phyloP scores from a whole-genome alignment of 1,140 invertebrate species.

The Potamilus streckersoni region DNA sequence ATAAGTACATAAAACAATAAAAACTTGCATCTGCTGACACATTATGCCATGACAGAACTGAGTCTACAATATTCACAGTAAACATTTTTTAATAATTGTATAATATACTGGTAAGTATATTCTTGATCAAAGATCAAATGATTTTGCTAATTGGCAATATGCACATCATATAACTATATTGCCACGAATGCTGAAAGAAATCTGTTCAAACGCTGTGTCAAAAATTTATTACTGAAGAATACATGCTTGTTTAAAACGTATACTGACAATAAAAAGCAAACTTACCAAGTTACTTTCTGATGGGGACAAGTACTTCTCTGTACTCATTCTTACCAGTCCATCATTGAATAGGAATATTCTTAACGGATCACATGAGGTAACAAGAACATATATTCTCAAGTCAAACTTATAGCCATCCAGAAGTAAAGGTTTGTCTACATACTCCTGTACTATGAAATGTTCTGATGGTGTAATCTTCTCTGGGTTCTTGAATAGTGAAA shows the following conservation, averaged over 20 bases:
- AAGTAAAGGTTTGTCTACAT: constrained; percentile 66
- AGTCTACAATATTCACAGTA: too few relatives aligned
- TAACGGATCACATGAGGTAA: constrained; percentile 68
- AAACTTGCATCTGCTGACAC: too few relatives aligned
- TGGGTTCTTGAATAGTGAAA: constrained; percentile 58
- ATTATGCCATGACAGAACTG: too few relatives aligned
- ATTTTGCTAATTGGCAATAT: too few relatives aligned
- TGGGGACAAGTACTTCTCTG: constrained; percentile 66
- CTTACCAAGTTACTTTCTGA: constrained; percentile 64
- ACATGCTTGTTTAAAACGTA: not conserved
- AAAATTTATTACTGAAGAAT: not conserved
- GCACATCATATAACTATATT: too few relatives aligned
- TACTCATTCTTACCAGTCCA: constrained; percentile 66
- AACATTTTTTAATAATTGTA: too few relatives aligned
- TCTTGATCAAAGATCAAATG: too few relatives aligned
- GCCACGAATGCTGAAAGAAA: too few relatives aligned
- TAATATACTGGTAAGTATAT: too few relatives aligned
- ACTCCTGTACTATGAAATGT: constrained; percentile 67
- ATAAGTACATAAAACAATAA: too few relatives aligned
- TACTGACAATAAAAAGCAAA: not conserved
- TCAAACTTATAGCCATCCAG: constrained; percentile 69
- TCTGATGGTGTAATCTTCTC: constrained; percentile 64
- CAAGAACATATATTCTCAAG: constrained; percentile 65
- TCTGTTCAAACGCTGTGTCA: too few relatives aligned
- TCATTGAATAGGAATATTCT: constrained; percentile 67